phyloP scores from a whole-genome alignment of 53 echinoderm and acorn worm species.

The Paracentrotus lividus region DNA sequence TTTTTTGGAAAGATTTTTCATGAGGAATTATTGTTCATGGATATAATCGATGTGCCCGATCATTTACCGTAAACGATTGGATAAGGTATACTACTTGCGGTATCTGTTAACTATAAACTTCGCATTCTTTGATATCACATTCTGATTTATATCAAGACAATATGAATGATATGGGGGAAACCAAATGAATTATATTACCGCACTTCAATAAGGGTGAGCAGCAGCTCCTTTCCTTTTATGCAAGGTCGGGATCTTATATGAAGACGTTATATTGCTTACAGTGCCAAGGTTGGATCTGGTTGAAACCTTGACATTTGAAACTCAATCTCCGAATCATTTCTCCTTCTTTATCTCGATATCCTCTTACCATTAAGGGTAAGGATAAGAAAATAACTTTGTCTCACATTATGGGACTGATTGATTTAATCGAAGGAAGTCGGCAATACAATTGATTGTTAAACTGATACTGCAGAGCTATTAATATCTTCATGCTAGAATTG shows the following conservation, averaged over 20 bases:
- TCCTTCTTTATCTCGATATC: background rate
- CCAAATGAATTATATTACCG: background rate
- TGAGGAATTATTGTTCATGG: background rate
- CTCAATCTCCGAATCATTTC: constrained; percentile 45
- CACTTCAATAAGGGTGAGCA: background rate
- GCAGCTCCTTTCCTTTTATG: background rate
- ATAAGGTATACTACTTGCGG: background rate
- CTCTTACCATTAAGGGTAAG: constrained; percentile 13
- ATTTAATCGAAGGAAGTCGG: constrained; percentile 16
- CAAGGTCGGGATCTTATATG: background rate
- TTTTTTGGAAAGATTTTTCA: background rate
- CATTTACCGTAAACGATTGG: background rate
- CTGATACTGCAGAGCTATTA: background rate
- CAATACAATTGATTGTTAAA: background rate
- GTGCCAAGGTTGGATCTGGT: background rate
- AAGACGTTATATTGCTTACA: background rate
- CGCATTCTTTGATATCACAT: background rate
- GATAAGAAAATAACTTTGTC: background rate
- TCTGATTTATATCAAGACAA: background rate
- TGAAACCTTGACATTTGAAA: constrained; percentile 49
- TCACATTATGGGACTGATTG: background rate
- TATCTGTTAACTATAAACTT: background rate
- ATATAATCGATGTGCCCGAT: background rate
- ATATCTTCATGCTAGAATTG: background rate
- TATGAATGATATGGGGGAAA: background rate